Base-by-base conservation (phyloP, 2,888 invertebrate species). In the Pollenia angustigena region DNA sequence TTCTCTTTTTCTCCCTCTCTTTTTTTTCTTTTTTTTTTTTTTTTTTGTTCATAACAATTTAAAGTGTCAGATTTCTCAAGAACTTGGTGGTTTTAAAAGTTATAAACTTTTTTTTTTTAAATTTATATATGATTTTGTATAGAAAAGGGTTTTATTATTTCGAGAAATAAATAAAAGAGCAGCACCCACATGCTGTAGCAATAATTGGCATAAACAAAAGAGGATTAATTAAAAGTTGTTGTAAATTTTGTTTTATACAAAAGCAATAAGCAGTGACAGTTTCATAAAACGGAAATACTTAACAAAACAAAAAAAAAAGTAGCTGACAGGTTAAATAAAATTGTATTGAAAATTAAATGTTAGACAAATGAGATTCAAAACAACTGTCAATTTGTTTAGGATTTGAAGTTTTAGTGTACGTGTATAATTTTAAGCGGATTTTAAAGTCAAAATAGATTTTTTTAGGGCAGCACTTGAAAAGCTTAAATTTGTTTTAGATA, bases 191-290 rank as follows among this genome's bases (percentile, higher is more conserved):
- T 87, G 84, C 64, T 87, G 56, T 74, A 74, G 44, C 14, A 52
- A 69, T 81, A 87, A 87, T 87, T 87, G 87, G 74, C 68, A 81
- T 74, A 68, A 62, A 84, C 60, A 81, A 84, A 83, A 81, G 87
- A 62, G 81, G 87, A 87, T 87, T 87, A 87, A 87, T 87, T 84
- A 84, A 84, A 81, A 81, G 54, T 81, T 78, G 69, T 69, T 52
- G 42, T 69, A 14, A 48, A 46, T 66, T 82, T 42, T 46, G 12
- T 64, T 64, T 62, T 64, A 46, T 71, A 72, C 46, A 18, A 66
- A 42, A 52, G n/a, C 40, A 14, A 58, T 68, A 72, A 79, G 68
- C 50, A 52, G 40, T 68, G 74, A 84, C 78, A 84, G 64, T 56
- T 60, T 60, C 52, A 46, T 64, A 58, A 60, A 80, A 74, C 79